Evolutionary conservation across 2,113 vertebrate species (phyloP).

Genomic region (Percopsis transmontana): DNA sequence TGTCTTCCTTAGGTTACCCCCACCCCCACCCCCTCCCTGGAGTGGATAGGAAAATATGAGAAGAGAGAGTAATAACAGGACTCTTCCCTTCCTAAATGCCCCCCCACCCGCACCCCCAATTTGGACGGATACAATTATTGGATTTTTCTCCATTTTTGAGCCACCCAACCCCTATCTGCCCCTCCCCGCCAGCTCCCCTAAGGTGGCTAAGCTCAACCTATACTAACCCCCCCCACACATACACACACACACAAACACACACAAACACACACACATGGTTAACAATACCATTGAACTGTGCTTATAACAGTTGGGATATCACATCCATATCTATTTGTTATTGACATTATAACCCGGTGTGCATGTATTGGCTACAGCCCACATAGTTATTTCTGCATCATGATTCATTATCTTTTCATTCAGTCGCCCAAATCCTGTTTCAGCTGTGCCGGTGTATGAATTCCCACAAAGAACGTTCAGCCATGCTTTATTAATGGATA

Average conservation of each 20-base stretch:
- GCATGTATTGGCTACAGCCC: no score
- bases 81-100: slow-evolving; percentile 51
- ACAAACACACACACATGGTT: slow-evolving; percentile 12
- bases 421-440: no score
- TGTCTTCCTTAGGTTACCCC: slow-evolving; percentile 42
- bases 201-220: slow-evolving; percentile 50
- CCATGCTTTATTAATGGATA: slow-evolving; percentile 15
- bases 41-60: slow-evolving; percentile 51
- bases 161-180: slow-evolving; percentile 53
- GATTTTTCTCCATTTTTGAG: slow-evolving; percentile 76
- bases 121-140: slow-evolving; percentile 75
- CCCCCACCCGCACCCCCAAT: slow-evolving; percentile 42
- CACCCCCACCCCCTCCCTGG: slow-evolving; percentile 58
- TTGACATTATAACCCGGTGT: no score
- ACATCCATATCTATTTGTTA: no score
- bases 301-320: slow-evolving; percentile 8
- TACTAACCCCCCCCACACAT: slow-evolving; percentile 27
- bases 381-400: no score
- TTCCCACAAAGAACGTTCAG: background rate
- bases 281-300: slow-evolving; percentile 20
- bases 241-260: slow-evolving; percentile 11
- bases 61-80: slow-evolving; percentile 73
- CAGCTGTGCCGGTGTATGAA: background rate
- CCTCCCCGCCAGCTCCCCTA: slow-evolving; percentile 56
- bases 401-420: no score